These are phyloP conservation scores for Epinotia ramella DNA, from an alignment of 2,888 invertebrate species.

Conservation along the genomic window DNA sequence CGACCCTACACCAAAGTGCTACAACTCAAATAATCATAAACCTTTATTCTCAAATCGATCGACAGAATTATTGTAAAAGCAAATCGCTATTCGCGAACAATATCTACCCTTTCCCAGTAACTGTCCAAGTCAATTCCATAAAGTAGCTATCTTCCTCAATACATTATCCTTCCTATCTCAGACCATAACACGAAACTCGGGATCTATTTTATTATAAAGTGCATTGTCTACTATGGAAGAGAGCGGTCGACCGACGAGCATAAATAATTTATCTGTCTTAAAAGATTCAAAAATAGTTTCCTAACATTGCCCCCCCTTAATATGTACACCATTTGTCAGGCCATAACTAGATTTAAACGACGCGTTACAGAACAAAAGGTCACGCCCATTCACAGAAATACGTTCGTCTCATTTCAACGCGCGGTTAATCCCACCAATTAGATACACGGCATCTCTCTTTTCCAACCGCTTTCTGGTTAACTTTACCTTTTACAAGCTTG, in stretches of 20 bases:
- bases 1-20: constrained; percentile 45
- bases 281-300: constrained; percentile 86
- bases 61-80: constrained; percentile 68
- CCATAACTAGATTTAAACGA: constrained; percentile 85
- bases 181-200: constrained; percentile 78
- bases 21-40: constrained; percentile 55
- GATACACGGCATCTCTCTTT: constrained; percentile 63
- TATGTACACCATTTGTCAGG: constrained; percentile 85
- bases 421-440: constrained; percentile 28
- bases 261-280: constrained; percentile 86
- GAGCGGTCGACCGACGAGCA: constrained; percentile 77
- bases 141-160: constrained; percentile 81
- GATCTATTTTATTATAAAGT: constrained; percentile 85
- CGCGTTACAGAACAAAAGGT: constrained; percentile 72
- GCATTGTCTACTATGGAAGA: constrained; percentile 81
- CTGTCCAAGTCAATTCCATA: constrained; percentile 79
- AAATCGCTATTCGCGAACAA: constrained; percentile 67
- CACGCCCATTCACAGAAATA: constrained; percentile 70
- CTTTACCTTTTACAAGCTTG: constrained; percentile 69
- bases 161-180: constrained; percentile 82
- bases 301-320: constrained; percentile 84
- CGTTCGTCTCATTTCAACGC: constrained; percentile 59
- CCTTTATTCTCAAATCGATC: constrained; percentile 57
- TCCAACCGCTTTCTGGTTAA: constrained; percentile 65
- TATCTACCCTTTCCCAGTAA: constrained; percentile 78